Evolutionary conservation across 2,888 invertebrate species (phyloP).

Genomic region (Brachypalpus laphriformis): DNA sequence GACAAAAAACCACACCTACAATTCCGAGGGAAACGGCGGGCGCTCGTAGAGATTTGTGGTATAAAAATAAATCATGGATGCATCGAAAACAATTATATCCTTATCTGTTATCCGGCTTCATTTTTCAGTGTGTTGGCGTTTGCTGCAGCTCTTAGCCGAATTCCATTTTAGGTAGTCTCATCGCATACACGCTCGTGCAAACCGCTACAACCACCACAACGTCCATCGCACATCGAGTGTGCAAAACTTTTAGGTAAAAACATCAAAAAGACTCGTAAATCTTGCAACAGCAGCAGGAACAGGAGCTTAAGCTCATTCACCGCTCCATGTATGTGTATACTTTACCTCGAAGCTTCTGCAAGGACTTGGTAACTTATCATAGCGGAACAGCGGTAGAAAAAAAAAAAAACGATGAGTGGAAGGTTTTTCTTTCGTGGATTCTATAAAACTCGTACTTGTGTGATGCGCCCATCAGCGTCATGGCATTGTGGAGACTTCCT

Average conservation of each 20-base stretch:
- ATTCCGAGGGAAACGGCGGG: neutral
- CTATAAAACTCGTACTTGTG: too few relatives aligned
- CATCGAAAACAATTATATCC: constrained; percentile 61
- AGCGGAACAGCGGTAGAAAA: constrained; percentile 52
- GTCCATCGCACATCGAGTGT: constrained; percentile 30
- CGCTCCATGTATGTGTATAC: neutral
- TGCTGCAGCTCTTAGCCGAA: constrained; percentile 29
- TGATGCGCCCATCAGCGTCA: constrained; percentile 33
- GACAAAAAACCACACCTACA: neutral
- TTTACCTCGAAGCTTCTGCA: constrained; percentile 10
- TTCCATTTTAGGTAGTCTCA: neutral
- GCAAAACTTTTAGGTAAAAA: constrained; percentile 53
- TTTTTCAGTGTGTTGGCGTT: constrained; percentile 1
- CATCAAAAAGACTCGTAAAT: constrained; percentile 59
- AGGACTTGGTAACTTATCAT: constrained; percentile 64
- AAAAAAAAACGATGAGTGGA: constrained; percentile 31
- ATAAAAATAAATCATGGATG: constrained; percentile 36
- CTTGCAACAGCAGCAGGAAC: constrained; percentile 55
- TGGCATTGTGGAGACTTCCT: constrained; percentile 13
- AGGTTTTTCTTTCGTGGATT: constrained; percentile 1
- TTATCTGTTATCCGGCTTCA: constrained; percentile 9
- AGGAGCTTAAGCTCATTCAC: constrained; percentile 30
- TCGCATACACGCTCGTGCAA: neutral
- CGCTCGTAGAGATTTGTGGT: neutral
- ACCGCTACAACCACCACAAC: constrained; percentile 5